Conservation (phyloP, 2,113 vertebrate species). For the Anhinga anhinga region DNA sequence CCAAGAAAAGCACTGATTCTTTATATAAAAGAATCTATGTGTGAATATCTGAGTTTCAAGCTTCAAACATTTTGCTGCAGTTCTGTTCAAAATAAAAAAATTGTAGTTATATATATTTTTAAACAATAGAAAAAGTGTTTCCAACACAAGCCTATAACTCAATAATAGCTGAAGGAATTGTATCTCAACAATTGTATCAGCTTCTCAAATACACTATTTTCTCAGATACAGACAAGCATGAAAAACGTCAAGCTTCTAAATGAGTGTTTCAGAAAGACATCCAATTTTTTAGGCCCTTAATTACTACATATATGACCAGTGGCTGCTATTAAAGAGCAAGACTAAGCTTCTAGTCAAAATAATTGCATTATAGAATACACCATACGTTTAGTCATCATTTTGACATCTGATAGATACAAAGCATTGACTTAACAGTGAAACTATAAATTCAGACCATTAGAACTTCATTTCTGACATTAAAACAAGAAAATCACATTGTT, state of each 20-base stretch:
- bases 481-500: not conserved
- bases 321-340: not conserved
- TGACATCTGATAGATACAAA: conserved; percentile 11
- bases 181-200: not conserved
- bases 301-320: not conserved
- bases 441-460: not conserved
- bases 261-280: not conserved
- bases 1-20: not conserved
- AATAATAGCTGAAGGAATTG: not conserved
- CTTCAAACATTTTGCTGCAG: not conserved
- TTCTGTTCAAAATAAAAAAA: not conserved
- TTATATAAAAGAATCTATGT: not conserved
- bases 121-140: not conserved
- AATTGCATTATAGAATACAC: not conserved
- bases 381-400: conserved; percentile 3
- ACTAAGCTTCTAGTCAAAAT: not conserved
- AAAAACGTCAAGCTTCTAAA: not conserved
- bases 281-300: not conserved
- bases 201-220: not conserved
- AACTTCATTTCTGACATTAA: conserved; percentile 18
- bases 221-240: not conserved
- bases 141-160: not conserved
- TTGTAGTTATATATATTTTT: not conserved
- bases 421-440: conserved; percentile 31
- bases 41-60: not conserved